Percentiles rank a stretch among this genome's conserved stretches.
phyloP scores from a whole-genome alignment of 2,113 vertebrate species.

The Seriola dumerili region DNA sequence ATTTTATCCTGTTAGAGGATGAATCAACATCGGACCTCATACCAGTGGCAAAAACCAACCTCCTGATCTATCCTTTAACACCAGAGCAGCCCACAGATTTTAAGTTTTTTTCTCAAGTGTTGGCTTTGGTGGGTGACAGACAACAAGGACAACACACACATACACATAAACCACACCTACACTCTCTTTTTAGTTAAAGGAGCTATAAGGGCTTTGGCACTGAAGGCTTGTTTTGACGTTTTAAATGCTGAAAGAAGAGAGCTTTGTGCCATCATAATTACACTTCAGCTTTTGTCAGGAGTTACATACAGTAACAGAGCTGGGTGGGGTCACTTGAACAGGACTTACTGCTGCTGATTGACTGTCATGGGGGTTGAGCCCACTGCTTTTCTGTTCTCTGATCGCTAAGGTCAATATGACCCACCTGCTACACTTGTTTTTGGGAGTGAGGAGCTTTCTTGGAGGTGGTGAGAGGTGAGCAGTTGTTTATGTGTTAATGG shows the following conservation, averaged over 20 bases:
- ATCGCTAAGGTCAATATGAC: conserved; percentile 37
- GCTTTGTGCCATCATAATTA: conserved; percentile 46
- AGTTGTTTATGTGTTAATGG: conserved; percentile 21
- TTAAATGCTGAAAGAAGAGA: conserved; percentile 28
- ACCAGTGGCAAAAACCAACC: conserved; percentile 59
- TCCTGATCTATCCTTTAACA: conserved; percentile 49
- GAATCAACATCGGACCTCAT: conserved; percentile 72
- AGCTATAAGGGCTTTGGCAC: background rate
- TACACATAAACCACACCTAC: conserved; percentile 8
- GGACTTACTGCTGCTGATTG: conserved; percentile 38
- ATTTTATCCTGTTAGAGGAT: conserved; percentile 43
- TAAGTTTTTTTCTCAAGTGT: conserved; percentile 9
- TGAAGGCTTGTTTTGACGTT: conserved; percentile 5
- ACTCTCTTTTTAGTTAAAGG: conserved; percentile 12
- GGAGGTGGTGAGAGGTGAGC: conserved; percentile 8
- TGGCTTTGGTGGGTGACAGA: conserved; percentile 29
- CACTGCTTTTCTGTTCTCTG: conserved; percentile 31
- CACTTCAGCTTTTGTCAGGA: conserved; percentile 34
- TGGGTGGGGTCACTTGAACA: conserved; percentile 13
- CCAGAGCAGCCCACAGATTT: conserved; percentile 20
- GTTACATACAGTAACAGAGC: conserved; percentile 17
- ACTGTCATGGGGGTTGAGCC: conserved; percentile 25
- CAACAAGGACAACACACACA: conserved; percentile 51
- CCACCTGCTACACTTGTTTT: conserved; percentile 29
- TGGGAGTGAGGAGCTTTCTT: background rate